phyloP scores from a whole-genome alignment of 1,140 invertebrate species.

The Drosophila hydei region DNA sequence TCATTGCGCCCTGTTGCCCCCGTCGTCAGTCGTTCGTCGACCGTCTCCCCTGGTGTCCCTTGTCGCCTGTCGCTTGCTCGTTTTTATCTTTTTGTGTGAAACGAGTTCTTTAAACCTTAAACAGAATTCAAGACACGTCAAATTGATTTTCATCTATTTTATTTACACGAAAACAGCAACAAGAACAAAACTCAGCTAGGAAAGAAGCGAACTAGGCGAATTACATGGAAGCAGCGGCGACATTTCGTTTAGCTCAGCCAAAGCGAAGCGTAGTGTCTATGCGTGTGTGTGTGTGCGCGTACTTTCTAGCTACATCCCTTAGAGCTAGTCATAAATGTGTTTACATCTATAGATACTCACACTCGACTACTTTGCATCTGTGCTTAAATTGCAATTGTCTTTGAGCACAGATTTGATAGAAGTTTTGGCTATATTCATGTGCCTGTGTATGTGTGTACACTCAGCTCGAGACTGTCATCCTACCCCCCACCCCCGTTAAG shows the following conservation, averaged over 20 bases:
- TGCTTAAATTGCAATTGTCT: constrained; percentile 19
- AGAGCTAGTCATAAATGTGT: constrained; percentile 52
- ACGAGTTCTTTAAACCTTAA: constrained; percentile 78
- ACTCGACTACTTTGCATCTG: constrained; percentile 21
- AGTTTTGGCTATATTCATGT: not conserved
- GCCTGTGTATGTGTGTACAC: not conserved
- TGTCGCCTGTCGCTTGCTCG: constrained; percentile 19
- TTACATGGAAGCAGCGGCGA: constrained; percentile 57
- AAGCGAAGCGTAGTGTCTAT: not conserved
- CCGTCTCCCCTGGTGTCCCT: constrained; percentile 1
- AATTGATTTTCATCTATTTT: constrained; percentile 81
- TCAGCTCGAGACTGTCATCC: too few species aligned
- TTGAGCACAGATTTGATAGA: constrained; percentile 24
- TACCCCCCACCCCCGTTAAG: not conserved
- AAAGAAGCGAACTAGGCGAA: constrained; percentile 42
- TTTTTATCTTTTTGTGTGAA: constrained; percentile 58
- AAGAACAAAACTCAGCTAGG: constrained; percentile 12
- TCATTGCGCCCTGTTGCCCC: constrained; percentile 8
- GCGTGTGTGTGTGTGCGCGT: constrained; percentile 18
- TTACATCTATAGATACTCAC: constrained; percentile 53
- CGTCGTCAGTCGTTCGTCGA: not conserved
- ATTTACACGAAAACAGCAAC: constrained; percentile 57
- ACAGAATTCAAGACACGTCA: constrained; percentile 78
- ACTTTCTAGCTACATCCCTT: constrained; percentile 49
- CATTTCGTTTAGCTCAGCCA: constrained; percentile 33